Percentiles rank a stretch among this genome's conserved stretches.
Evolutionary conservation across 2,113 vertebrate species (phyloP).

Genomic region (Eurystomus gularis): DNA sequence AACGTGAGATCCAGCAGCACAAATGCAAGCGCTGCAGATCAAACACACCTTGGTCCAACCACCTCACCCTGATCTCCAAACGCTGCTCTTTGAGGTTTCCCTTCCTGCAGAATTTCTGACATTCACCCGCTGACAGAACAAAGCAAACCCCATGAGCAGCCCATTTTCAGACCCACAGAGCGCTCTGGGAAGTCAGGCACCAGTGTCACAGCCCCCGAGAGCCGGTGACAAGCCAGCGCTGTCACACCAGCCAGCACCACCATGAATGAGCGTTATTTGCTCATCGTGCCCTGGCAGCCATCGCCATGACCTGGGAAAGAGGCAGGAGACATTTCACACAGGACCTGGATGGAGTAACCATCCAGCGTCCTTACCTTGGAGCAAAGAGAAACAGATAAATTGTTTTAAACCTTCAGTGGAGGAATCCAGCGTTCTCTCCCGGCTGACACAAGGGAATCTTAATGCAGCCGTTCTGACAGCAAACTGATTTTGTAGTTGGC

Average conservation of each 20-base stretch:
- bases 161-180: not conserved
- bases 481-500: not conserved
- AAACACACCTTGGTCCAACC: fast-evolving
- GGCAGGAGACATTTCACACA: not conserved
- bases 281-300: not conserved
- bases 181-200: fast-evolving
- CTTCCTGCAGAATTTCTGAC: not conserved
- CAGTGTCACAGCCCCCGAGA: not conserved
- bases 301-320: not conserved
- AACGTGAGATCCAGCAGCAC: fast-evolving
- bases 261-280: not conserved
- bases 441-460: not conserved
- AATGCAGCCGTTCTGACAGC: not conserved
- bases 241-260: not conserved
- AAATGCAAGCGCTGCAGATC: fast-evolving
- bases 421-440: not conserved
- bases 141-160: fast-evolving
- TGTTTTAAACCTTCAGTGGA: not conserved
- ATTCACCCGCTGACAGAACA: not conserved
- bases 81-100: not conserved
- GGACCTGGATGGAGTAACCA: not conserved
- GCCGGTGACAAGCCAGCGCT: not conserved
- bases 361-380: not conserved
- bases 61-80: not conserved
- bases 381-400: not conserved